phyloP scores from a whole-genome alignment of 1,140 invertebrate species.

The Drosophila melanica region DNA sequence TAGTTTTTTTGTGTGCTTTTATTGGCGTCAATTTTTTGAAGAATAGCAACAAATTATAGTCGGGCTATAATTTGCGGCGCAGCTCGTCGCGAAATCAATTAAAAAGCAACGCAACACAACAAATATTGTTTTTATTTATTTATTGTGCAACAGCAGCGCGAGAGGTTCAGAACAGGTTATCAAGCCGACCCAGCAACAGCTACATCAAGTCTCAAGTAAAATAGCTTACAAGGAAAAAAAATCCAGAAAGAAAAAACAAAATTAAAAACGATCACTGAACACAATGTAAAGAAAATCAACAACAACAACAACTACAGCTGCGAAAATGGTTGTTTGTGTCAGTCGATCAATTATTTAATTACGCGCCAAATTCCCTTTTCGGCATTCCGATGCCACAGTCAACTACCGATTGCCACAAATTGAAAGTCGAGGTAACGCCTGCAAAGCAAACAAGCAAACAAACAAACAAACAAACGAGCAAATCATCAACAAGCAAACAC shows the following conservation, averaged over 20 bases:
- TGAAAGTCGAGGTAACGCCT: slow-evolving; percentile 71
- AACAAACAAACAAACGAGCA: slow-evolving; percentile 12
- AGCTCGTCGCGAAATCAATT: slow-evolving; percentile 73
- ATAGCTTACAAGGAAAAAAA: slow-evolving; percentile 29
- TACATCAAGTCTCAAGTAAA: slow-evolving; percentile 2
- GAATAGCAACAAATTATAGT: slow-evolving; percentile 67
- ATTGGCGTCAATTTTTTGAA: slow-evolving; percentile 72
- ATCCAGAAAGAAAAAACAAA: slow-evolving; percentile 32
- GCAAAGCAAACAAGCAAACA: slow-evolving; percentile 26
- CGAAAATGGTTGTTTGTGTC: slow-evolving; percentile 42
- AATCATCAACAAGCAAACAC: slow-evolving; percentile 27
- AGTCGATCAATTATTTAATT: slow-evolving; percentile 76
- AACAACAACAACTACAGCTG: slow-evolving; percentile 1
- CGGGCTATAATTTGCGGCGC: slow-evolving; percentile 65
- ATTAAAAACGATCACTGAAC: slow-evolving; percentile 14
- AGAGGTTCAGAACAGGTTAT: slow-evolving; percentile 75
- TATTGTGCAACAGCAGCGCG: slow-evolving; percentile 70
- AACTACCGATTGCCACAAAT: slow-evolving; percentile 49
- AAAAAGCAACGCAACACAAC: slow-evolving; percentile 68
- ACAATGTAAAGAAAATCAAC: slow-evolving; percentile 6
- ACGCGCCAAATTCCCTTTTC: slow-evolving; percentile 65
- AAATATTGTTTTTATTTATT: slow-evolving; percentile 73
- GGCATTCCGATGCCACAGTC: slow-evolving; percentile 6
- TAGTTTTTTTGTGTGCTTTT: slow-evolving; percentile 62
- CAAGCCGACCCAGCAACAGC: slow-evolving; percentile 56